These are phyloP conservation scores for Berghia stephanieae DNA, from an alignment of 1,140 invertebrate species.

Conservation along the genomic window DNA sequence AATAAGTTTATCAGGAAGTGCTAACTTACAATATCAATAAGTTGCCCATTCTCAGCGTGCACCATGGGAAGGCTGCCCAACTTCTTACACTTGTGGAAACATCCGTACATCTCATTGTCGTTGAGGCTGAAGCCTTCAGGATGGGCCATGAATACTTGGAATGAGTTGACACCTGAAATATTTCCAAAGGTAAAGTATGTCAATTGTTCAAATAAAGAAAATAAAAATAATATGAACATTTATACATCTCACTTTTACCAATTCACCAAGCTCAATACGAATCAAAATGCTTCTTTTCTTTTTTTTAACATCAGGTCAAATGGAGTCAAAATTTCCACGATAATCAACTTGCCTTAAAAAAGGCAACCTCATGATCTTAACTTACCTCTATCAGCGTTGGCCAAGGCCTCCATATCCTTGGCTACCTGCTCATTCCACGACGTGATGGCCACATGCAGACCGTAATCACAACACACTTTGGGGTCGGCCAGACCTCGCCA, in stretches of 20 bases:
- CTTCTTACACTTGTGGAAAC: constrained; percentile 82
- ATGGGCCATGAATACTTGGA: constrained; percentile 99
- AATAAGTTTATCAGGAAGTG: no score
- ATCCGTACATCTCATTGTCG: constrained; percentile 87
- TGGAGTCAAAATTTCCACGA: no score
- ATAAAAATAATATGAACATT: no score
- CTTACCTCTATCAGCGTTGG: no score
- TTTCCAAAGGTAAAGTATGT: no score
- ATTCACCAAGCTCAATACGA: no score
- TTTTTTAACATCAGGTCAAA: no score
- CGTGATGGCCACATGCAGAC: constrained; percentile 88
- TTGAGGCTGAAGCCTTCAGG: constrained; percentile 87
- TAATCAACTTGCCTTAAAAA: no score
- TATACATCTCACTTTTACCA: no score
- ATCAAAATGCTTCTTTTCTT: no score
- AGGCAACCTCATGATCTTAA: no score
- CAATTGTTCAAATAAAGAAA: no score
- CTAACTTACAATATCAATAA: constrained; percentile 81
- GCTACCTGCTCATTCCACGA: constrained; percentile 80
- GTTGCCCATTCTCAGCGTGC: constrained; percentile 96
- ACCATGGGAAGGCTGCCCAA: constrained; percentile 84
- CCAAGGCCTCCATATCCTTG: constrained; percentile 73
- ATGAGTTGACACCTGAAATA: constrained; percentile 87
- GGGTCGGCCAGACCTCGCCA: constrained; percentile 90
- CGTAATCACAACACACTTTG: constrained; percentile 98